phyloP scores from a whole-genome alignment of 2,888 invertebrate species.

The Drosophila anceps region DNA sequence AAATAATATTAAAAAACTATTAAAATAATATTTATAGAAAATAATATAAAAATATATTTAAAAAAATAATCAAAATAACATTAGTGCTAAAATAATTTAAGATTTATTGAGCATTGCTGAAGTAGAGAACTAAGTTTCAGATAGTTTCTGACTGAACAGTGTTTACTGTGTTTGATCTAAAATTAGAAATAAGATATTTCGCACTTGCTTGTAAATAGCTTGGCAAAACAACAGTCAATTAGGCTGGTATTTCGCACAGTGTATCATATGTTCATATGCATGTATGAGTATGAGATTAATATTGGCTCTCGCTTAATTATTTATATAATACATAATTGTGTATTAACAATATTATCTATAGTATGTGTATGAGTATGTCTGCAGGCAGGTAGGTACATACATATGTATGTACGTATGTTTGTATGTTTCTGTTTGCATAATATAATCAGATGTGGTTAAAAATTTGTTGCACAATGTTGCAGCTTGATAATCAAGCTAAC shows the following conservation, averaged over 20 bases:
- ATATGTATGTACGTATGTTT: constrained; percentile 12
- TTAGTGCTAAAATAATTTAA: not conserved
- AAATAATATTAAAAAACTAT: no score
- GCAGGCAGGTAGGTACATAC: no score
- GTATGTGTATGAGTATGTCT: no score
- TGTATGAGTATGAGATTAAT: constrained; percentile 27
- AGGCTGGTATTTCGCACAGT: not conserved
- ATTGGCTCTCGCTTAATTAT: constrained; percentile 22
- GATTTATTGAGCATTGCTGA: not conserved
- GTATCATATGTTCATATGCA: no score
- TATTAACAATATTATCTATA: constrained; percentile 26
- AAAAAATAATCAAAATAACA: no score
- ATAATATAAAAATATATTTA: no score
- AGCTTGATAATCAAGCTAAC: not conserved
- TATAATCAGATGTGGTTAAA: not conserved
- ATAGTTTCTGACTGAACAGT: not conserved
- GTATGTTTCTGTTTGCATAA: not conserved
- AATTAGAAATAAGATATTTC: not conserved
- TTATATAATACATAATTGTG: constrained; percentile 26
- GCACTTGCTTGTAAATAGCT: not conserved
- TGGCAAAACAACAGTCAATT: not conserved
- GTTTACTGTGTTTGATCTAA: not conserved
- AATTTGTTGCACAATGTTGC: constrained; percentile 2
- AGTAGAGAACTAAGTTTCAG: not conserved
- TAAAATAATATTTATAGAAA: no score